Base-by-base conservation (phyloP, 2,888 invertebrate genomes). In the Trachelus iudaicus region DNA sequence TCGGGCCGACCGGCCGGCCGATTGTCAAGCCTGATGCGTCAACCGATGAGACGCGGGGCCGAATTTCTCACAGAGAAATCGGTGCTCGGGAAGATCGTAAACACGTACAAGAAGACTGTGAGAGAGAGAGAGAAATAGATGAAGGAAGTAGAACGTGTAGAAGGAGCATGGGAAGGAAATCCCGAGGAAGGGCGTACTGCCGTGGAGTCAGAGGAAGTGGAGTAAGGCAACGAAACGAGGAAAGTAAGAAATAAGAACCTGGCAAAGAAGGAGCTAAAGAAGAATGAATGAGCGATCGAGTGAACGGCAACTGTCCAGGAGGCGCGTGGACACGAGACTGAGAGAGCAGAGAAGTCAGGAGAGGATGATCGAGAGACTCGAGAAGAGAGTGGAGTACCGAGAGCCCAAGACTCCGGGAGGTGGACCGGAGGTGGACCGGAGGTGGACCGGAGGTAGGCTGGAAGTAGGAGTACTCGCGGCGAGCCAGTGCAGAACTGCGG, bases 301-400 rank as follows among this genome's bases (percentile, higher is more conserved):
- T 86, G 83, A 84, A 80, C 84, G 83, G 84, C 77, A 77, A 76
- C 82, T 81, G 83, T 80, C 81, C 81, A 82, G 81, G 82, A 88
- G 86, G 84, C 87, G 89, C 84, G 85, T 85, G 86, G 85, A 87
- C 87, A 85, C 88, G 84, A 85, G 82, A 89, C 86, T 87, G 87
- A 85, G 85, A 81, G 84, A 56, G 40, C 40, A 9, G 40, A 56
- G 40, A 56, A 56, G 15, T 23, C 40, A 56, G 40, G 40, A 56
- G 40, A 56, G 40, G 40, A 56, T 56, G 9, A 56, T 56, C 40
- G 40, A 56, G 40, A 40, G 15, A 40, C 15, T 40, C 15, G 15
- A 40, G 40, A 56, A 15, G 40, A 56, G 40, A 40, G 40, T 4
- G 40, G 40, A 40, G 40, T 40, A 40, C 40, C 40, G 40, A 77